phyloP scores from a whole-genome alignment of 1,140 invertebrate species.

The Marisa cornuarietis region DNA sequence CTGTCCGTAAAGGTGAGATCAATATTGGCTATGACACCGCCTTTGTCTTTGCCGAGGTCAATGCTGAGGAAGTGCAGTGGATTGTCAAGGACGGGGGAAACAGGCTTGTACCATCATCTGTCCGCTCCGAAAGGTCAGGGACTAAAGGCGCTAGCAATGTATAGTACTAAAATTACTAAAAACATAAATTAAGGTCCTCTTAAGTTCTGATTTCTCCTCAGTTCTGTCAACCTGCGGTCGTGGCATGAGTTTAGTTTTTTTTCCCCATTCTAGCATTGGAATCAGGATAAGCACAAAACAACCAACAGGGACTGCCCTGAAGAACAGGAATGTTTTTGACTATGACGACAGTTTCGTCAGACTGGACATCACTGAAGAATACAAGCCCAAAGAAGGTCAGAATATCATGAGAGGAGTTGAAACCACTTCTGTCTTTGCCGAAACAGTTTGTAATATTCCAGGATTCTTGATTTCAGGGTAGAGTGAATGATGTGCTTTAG shows the following conservation, averaged over 20 bases:
- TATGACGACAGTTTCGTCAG: slow-evolving; percentile 58
- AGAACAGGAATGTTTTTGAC: neutral
- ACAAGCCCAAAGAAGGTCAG: slow-evolving; percentile 86
- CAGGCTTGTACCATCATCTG: neutral
- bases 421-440: neutral
- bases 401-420: neutral
- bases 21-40: slow-evolving; percentile 79
- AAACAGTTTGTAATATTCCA: neutral
- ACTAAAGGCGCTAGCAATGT: too few species aligned
- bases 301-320: slow-evolving; percentile 72
- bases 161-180: too few species aligned
- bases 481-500: too few species aligned
- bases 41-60: slow-evolving; percentile 85
- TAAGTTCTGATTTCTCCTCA: neutral
- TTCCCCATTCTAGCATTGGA: slow-evolving; percentile 75
- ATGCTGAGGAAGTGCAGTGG: slow-evolving; percentile 77
- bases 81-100: slow-evolving; percentile 4
- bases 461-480: too few species aligned
- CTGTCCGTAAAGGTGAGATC: slow-evolving; percentile 84
- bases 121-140: neutral
- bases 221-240: neutral
- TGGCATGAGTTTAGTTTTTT: neutral
- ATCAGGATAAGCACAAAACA: slow-evolving; percentile 87
- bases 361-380: slow-evolving; percentile 84
- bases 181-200: too few species aligned